Conservation (phyloP, 2,888 invertebrate species). For the Hirtodrosophila cameraria region DNA sequence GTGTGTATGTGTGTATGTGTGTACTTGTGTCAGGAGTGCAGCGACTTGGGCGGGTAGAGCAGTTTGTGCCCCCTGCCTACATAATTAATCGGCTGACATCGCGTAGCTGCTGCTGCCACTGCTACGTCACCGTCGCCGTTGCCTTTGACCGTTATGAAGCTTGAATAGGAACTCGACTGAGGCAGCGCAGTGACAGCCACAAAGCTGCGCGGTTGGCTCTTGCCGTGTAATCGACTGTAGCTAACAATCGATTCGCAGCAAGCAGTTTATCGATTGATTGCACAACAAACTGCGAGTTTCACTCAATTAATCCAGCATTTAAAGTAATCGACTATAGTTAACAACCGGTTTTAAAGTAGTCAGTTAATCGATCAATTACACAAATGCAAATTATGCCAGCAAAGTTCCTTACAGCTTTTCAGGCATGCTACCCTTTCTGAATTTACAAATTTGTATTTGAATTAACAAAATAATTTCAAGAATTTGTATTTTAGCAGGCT, state of each 20-base stretch:
- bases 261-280: conserved; percentile 3
- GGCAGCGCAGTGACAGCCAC: conserved; percentile 6
- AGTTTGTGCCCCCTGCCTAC: conserved; percentile 39
- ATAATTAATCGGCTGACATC: conserved; percentile 64
- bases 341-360: too few species aligned
- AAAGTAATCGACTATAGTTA: too few species aligned
- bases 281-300: too few species aligned
- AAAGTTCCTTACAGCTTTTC: too few species aligned
- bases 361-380: too few species aligned
- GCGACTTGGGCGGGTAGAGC: conserved; percentile 9
- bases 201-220: conserved; percentile 14
- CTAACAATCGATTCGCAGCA: conserved; percentile 48
- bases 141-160: conserved; percentile 25
- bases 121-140: background rate
- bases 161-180: conserved; percentile 19
- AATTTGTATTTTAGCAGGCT: too few species aligned
- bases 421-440: too few species aligned
- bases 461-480: too few species aligned
- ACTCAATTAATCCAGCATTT: conserved; percentile 18
- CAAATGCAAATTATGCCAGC: too few species aligned
- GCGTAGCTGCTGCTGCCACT: conserved; percentile 46
- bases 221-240: conserved; percentile 37
- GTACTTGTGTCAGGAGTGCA: conserved; percentile 3
- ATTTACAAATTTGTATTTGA: too few species aligned
- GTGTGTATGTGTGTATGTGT: background rate